Base-by-base conservation (phyloP, 2,797 vertebrate genomes). In the Apogon hyalosoma region DNA sequence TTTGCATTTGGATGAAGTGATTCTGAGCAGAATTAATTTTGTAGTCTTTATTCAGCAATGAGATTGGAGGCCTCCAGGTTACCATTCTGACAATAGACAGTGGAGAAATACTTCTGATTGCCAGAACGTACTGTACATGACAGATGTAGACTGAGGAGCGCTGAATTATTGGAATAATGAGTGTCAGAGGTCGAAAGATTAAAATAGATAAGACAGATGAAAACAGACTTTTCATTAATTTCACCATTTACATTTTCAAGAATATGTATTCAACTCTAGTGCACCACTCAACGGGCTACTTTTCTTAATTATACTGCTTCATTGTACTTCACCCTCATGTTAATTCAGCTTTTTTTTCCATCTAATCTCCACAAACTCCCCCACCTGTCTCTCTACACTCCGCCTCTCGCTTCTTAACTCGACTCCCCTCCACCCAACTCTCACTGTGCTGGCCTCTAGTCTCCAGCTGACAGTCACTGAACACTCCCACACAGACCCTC, bases 391-490 rank as follows among this genome's bases (percentile, higher is more conserved):
- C 7, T 14, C 52, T 42, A 14, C 11, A 49, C n/a, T 31, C 42
- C 50, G 28, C 13, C 19, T 7, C 52, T 19, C 21, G 7, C 39
- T n/a, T 31, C 38, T 11, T 40, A 55, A 54, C 39, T 63, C 67
- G 24, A n/a, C 31, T 49, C 24, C 41, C 4, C 5, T 42, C 19
- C 18, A 18, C 46, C 33, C 9, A 13, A 28, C 33, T 6, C 36
- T 24, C 53, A 48, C 47, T 5, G 55, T 42, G 16, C 56, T 54
- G 49, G 55, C 63, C 75, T 79, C 40, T 39, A 70, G 38, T 73
- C 60, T 61, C 47, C 56, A 45, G 36, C 66, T 86, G 71, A 76
- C 77, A 75, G 62, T 70, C 68, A 77, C 42, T 52, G 31, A 47
- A 52, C 45, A 51, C 73, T 65, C 63, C 65, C 53, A 72, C 59